These are phyloP conservation scores for Macrobrachium rosenbergii DNA, from an alignment of 1,140 invertebrate genomes.

Conservation along the genomic window DNA sequence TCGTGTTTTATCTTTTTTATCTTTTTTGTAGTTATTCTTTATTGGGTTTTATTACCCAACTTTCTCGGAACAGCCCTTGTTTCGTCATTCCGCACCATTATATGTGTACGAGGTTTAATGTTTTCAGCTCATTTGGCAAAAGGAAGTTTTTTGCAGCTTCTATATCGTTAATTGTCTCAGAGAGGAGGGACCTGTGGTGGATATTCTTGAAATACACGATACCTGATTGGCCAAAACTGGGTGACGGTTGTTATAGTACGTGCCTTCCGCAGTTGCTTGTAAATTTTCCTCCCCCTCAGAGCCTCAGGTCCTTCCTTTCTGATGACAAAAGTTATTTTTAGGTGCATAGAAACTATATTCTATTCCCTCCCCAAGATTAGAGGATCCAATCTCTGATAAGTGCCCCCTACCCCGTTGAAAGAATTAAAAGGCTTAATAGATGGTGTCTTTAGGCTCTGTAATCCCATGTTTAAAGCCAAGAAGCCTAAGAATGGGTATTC, in stretches of 20 bases:
- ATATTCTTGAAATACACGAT: constrained; percentile 20
- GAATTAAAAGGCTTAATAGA: constrained; percentile 57
- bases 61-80: constrained; percentile 52
- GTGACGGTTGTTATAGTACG: constrained; percentile 46
- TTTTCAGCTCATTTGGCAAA: constrained; percentile 44
- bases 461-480: constrained; percentile 60
- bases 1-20: not conserved
- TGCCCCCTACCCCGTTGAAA: not conserved
- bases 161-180: constrained; percentile 27
- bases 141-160: constrained; percentile 44
- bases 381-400: not conserved
- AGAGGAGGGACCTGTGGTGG: constrained; percentile 56
- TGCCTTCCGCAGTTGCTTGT: constrained; percentile 58
- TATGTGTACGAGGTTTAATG: constrained; percentile 31
- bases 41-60: not conserved
- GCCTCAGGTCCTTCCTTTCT: constrained; percentile 58
- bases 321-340: constrained; percentile 50
- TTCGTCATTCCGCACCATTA: constrained; percentile 59
- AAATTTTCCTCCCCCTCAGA: constrained; percentile 20
- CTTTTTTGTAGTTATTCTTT: not conserved
- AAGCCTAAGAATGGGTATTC: constrained; percentile 46
- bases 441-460: constrained; percentile 59
- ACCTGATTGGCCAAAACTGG: constrained; percentile 45
- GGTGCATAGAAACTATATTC: constrained; percentile 42
- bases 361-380: constrained; percentile 4